Conservation (phyloP, 92 coral and sea anemone species). For the Nematostella vectensis region DNA sequence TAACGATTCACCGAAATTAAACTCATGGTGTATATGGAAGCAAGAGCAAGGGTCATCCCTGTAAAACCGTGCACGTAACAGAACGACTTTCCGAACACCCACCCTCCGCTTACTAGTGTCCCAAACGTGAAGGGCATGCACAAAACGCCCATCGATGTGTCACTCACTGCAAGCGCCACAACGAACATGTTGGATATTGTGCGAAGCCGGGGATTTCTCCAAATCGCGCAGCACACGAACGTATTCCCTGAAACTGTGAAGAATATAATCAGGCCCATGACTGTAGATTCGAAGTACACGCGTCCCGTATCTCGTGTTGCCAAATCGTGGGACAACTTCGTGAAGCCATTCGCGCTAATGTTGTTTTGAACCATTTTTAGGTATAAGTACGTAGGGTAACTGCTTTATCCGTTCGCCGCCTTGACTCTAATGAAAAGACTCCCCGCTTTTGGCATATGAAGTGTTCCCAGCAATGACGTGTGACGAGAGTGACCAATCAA, state of each 20-base stretch:
- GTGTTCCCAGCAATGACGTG: no score
- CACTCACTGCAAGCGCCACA: slow-evolving; percentile 65
- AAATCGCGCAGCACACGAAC: slow-evolving; percentile 50
- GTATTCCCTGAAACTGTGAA: slow-evolving; percentile 55
- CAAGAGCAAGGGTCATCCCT: slow-evolving; percentile 48
- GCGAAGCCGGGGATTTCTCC: slow-evolving; percentile 56
- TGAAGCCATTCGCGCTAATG: not conserved
- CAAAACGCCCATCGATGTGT: slow-evolving; percentile 47
- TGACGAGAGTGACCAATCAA: no score
- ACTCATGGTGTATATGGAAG: slow-evolving; percentile 58
- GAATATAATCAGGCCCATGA: slow-evolving; percentile 22
- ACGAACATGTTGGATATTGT: slow-evolving; percentile 60
- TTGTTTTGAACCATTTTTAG: no score
- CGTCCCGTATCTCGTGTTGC: not conserved
- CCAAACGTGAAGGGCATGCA: slow-evolving; percentile 62
- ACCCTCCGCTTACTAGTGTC: slow-evolving; percentile 37
- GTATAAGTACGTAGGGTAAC: no score
- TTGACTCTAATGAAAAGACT: not conserved
- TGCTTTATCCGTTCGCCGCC: not conserved
- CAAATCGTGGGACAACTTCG: slow-evolving; percentile 11
- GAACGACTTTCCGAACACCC: slow-evolving; percentile 33
- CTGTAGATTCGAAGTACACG: slow-evolving; percentile 22
- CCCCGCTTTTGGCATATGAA: no score
- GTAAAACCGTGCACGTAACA: slow-evolving; percentile 64
- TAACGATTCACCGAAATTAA: slow-evolving; percentile 62